Conservation (phyloP, 1,140 invertebrate genomes). For the Phocides pigmalion region DNA sequence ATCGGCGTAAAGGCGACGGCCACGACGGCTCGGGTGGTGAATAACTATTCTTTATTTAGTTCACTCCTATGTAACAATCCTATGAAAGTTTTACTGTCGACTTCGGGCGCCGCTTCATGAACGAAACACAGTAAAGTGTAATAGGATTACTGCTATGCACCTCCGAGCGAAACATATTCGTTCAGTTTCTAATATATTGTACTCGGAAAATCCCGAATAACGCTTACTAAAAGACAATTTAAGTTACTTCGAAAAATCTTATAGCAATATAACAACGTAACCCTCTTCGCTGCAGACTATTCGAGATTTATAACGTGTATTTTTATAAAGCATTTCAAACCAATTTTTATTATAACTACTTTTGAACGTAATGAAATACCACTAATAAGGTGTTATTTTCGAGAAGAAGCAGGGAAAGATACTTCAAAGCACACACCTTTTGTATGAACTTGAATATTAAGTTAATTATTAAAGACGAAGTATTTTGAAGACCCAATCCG, state of each 20-base stretch:
- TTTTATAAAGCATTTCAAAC: too few relatives aligned
- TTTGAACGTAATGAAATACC: too few relatives aligned
- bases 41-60: slow-evolving; percentile 66
- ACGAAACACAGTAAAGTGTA: slow-evolving; percentile 54
- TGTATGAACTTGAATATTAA: too few relatives aligned
- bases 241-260: not conserved
- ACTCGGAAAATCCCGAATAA: slow-evolving; percentile 4
- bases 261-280: too few relatives aligned
- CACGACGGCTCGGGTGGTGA: slow-evolving; percentile 50
- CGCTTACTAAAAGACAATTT: slow-evolving; percentile 11
- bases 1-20: slow-evolving; percentile 68
- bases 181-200: slow-evolving; percentile 37
- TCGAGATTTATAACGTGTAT: too few relatives aligned
- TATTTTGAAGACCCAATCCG: too few relatives aligned
- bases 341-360: too few relatives aligned
- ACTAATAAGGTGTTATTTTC: too few relatives aligned
- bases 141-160: slow-evolving; percentile 51
- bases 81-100: slow-evolving; percentile 71
- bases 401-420: too few relatives aligned
- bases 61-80: slow-evolving; percentile 64
- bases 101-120: slow-evolving; percentile 51
- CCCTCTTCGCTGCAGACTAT: not conserved
- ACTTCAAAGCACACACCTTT: too few relatives aligned
- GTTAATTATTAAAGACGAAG: too few relatives aligned
- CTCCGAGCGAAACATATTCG: slow-evolving; percentile 51